phyloP scores from a whole-genome alignment of 1,140 invertebrate genomes.

The Drosophila triauraria region DNA sequence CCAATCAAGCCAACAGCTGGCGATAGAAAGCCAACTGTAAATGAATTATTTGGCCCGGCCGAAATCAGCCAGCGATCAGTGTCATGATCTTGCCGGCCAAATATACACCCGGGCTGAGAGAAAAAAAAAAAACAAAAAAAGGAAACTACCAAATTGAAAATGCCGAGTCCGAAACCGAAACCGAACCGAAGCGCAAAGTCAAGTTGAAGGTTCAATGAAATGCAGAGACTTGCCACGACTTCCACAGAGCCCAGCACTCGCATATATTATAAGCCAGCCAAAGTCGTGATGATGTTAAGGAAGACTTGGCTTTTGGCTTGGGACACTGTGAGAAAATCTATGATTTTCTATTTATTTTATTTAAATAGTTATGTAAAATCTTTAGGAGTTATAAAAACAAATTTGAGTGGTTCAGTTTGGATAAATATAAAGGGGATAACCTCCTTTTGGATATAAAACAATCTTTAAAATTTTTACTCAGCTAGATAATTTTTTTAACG shows the following conservation, averaged over 20 bases:
- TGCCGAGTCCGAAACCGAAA: conserved; percentile 39
- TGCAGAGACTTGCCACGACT: conserved; percentile 64
- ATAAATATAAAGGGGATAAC: background rate
- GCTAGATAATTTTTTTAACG: background rate
- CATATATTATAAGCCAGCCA: conserved; percentile 75
- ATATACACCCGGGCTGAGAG: conserved; percentile 4
- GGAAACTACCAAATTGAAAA: conserved; percentile 70
- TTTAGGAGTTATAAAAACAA: accelerated
- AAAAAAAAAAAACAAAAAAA: background rate
- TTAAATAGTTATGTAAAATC: accelerated
- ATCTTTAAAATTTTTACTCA: background rate
- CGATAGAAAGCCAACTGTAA: conserved; percentile 51
- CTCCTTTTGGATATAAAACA: background rate
- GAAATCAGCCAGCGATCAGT: conserved; percentile 68
- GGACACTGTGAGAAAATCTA: conserved; percentile 23
- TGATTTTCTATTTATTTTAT: background rate
- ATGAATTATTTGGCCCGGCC: conserved; percentile 56
- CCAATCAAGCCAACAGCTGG: conserved; percentile 60
- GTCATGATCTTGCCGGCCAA: conserved; percentile 70
- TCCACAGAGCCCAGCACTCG: conserved; percentile 58
- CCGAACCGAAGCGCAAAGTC: conserved; percentile 55
- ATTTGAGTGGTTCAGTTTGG: no score
- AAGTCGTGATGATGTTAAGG: conserved; percentile 80
- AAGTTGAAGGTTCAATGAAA: conserved; percentile 84
- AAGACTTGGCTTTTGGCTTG: conserved; percentile 39